Base-by-base conservation (phyloP, 2,888 invertebrate genomes). In the Eulithis testata region DNA sequence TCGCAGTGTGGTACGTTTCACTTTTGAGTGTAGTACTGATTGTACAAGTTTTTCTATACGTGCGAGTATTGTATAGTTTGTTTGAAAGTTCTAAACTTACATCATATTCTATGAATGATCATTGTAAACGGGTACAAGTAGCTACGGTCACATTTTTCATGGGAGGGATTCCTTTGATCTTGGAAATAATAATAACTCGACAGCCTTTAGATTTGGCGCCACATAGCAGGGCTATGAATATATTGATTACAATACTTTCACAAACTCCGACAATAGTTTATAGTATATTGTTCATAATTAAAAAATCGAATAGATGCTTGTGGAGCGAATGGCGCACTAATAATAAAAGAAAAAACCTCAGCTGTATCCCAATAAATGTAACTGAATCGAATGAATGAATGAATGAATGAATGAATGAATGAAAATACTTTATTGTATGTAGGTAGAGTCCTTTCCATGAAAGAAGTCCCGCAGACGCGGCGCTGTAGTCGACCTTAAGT, bases 91-190 rank as follows among this genome's bases (percentile, higher is more conserved):
- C 54, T 5, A 21, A 61, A 5, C 21, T 1, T 9, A 36, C 5
- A 11, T 11, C 7, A n/a, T 21, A 21, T 21, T 37, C 45, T 7
- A 3, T 4, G 5, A 4, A 2, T 11, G 47, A n/a, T n/a, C 37
- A 21, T n/a, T 54, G 61, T 27, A 36, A 27, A 27, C 55, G 55
- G 11, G 12, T 61, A 0, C 49, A 61, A 49, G 12, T 31, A 21
- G 61, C 54, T 0, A 61, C 61, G n/a, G 21, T 54, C 7, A 49
- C 49, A 6, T 61, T 61, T 37, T 55, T 61, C 12, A 61, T 61
- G 54, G 54, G 61, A 1, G 61, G 61, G 0, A 61, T 60, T 1
- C 60, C 60, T 1, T 21, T 47, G 11, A n/a, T 60, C 1, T 37
- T 60, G 6, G 36, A 60, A 11, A 60, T 60, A 1, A 37, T 21